Conservation (phyloP, 2,888 invertebrate species). For the Amblyteles armatorius region DNA sequence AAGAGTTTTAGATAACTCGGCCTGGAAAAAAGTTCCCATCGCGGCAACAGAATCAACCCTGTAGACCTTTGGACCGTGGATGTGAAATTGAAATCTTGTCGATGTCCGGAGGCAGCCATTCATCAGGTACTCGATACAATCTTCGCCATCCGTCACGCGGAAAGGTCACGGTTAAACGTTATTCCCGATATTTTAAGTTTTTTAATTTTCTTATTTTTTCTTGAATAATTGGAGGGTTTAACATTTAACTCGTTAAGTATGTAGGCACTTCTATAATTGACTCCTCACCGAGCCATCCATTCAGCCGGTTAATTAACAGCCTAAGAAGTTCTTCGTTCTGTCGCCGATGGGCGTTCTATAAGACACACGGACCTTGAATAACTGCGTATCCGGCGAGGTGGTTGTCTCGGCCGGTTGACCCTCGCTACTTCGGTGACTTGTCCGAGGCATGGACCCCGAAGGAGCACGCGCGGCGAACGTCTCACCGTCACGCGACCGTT, state of each 20-base stretch:
- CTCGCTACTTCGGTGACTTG: conserved; percentile 44
- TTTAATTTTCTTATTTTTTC: background rate
- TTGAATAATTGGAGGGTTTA: conserved; percentile 20
- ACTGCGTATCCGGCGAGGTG: conserved; percentile 14
- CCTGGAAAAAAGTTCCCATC: background rate
- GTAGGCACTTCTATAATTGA: conserved; percentile 38
- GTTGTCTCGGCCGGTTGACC: conserved; percentile 48
- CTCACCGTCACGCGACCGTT: conserved; percentile 72
- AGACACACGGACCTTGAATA: conserved; percentile 29
- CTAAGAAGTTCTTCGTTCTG: conserved; percentile 42
- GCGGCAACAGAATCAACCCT: background rate
- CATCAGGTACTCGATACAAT: background rate
- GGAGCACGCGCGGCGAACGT: conserved; percentile 64
- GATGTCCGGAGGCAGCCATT: background rate
- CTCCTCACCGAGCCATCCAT: conserved; percentile 36
- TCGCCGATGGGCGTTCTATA: conserved; percentile 14
- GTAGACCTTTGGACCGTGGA: background rate
- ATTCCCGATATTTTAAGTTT: conserved; percentile 14
- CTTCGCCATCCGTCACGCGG: background rate
- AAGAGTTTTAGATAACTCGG: background rate
- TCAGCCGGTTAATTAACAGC: conserved; percentile 33
- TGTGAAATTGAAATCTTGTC: background rate
- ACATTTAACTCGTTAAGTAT: conserved; percentile 38
- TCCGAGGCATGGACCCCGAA: conserved; percentile 50
- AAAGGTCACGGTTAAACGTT: background rate